Evolutionary conservation across 2,797 vertebrate genomes (phyloP).

Genomic region (Carcharodon carcharias): DNA sequence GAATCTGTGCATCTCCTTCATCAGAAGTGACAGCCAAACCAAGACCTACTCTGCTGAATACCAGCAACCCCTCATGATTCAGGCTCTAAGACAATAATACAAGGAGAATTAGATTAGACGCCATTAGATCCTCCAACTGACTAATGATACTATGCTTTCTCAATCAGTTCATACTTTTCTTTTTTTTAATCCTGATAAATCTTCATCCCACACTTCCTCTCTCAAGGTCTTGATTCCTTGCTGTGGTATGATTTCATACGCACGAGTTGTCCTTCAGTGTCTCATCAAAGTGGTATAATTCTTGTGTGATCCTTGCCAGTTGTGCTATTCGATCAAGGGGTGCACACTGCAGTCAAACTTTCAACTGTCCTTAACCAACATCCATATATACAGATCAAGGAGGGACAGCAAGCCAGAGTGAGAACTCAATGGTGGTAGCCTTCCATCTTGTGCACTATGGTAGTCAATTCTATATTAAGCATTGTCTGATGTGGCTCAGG

Average conservation of each 20-base stretch:
- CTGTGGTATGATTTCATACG: not conserved
- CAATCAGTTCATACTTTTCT: not conserved
- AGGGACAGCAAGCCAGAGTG: not conserved
- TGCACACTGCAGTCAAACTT: not conserved
- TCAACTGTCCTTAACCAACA: not conserved
- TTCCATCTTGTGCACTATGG: not conserved
- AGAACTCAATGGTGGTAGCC: not conserved
- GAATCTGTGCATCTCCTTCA: slow-evolving; percentile 51
- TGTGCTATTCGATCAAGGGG: not conserved
- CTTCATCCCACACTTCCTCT: not conserved
- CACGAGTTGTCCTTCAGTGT: not conserved
- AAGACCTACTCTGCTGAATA: slow-evolving; percentile 40
- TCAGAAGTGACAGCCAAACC: slow-evolving; percentile 46
- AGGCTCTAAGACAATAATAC: slow-evolving; percentile 20
- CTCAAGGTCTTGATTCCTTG: not conserved
- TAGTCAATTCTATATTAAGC: not conserved
- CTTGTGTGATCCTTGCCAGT: not conserved
- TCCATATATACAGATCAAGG: not conserved
- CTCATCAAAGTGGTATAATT: not conserved
- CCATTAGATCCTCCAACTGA: slow-evolving; percentile 1
- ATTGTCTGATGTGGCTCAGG: not conserved
- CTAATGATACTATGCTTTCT: not conserved
- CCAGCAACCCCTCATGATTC: not conserved
- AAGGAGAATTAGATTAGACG: slow-evolving; percentile 2
- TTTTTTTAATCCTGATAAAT: not conserved